These are phyloP conservation scores for Sycobia sp. DNA, from an alignment of 1,140 invertebrate genomes.

Conservation along the genomic window DNA sequence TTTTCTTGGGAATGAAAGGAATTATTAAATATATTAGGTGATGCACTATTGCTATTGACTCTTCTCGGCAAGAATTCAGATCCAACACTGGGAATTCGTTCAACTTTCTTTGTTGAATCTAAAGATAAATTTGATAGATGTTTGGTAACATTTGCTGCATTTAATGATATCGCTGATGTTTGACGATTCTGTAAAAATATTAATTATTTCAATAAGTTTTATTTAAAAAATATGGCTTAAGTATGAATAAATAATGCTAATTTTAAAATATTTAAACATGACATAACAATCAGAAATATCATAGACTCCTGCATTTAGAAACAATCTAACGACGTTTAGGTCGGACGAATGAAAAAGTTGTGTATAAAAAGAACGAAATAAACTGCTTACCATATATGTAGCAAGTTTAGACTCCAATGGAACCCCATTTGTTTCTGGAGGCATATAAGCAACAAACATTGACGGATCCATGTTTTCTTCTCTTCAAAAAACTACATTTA, in stretches of 20 bases:
- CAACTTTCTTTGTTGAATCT: constrained; percentile 62
- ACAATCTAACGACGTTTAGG: too few relatives aligned
- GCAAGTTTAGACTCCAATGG: constrained; percentile 84
- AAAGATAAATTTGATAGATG: constrained; percentile 65
- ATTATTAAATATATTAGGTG: constrained; percentile 57
- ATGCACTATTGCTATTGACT: constrained; percentile 54
- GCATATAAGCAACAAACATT: constrained; percentile 57
- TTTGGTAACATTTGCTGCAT: constrained; percentile 61
- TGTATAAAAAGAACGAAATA: too few relatives aligned
- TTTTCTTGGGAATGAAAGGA: constrained; percentile 74
- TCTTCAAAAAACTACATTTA: constrained; percentile 59
- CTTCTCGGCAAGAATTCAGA: constrained; percentile 58
- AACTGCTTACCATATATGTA: constrained; percentile 83
- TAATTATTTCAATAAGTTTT: not conserved
- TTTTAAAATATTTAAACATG: too few relatives aligned
- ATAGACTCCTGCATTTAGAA: too few relatives aligned
- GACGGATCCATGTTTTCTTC: constrained; percentile 58
- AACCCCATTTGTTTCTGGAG: constrained; percentile 72
- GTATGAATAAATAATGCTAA: too few relatives aligned
- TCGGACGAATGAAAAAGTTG: too few relatives aligned
- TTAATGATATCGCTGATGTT: constrained; percentile 61
- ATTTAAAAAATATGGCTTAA: too few relatives aligned
- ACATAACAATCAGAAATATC: too few relatives aligned
- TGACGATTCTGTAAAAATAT: constrained; percentile 61
- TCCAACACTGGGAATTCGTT: constrained; percentile 42